Conservation (phyloP, 1,140 invertebrate genomes). For the Apis florea region DNA sequence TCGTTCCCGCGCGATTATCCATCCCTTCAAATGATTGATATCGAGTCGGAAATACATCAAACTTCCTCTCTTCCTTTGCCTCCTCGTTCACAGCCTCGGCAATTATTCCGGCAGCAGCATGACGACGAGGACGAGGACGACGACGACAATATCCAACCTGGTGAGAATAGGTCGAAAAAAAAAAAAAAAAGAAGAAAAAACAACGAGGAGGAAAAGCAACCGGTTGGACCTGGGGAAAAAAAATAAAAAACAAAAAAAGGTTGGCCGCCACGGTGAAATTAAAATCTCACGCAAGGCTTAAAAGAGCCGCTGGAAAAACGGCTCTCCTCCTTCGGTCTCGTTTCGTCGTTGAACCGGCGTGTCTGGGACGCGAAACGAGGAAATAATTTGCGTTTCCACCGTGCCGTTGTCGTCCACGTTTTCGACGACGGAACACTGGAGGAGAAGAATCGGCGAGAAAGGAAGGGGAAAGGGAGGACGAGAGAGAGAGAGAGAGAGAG, state of each 20-base stretch:
- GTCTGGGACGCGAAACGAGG: conserved; percentile 59
- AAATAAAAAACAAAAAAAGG: not conserved
- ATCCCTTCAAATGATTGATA: not conserved
- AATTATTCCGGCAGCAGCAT: conserved; percentile 19
- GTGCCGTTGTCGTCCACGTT: conserved; percentile 33
- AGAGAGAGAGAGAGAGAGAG: too few species aligned
- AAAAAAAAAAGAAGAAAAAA: not conserved
- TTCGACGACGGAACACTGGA: conserved; percentile 15
- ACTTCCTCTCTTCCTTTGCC: not conserved
- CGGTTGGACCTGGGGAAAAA: not conserved
- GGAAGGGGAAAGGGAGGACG: too few species aligned
- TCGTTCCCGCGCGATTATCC: too few species aligned
- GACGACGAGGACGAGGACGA: not conserved
- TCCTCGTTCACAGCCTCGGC: not conserved
- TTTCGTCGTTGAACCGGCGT: conserved; percentile 40
- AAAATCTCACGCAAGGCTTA: conserved; percentile 51
- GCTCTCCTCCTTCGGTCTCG: conserved; percentile 26
- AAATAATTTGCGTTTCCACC: conserved; percentile 56
- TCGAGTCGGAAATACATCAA: not conserved
- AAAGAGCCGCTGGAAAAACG: conserved; percentile 38
- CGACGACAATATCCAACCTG: conserved; percentile 17
- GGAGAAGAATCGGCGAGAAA: not conserved
- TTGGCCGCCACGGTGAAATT: conserved; percentile 32
- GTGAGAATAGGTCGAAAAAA: too few species aligned
- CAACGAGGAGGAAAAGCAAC: not conserved